Evolutionary conservation across 2,888 invertebrate species (phyloP), one percentile per base, ranked within the genome.

Genomic region (Hypsopygia costalis): DNA sequence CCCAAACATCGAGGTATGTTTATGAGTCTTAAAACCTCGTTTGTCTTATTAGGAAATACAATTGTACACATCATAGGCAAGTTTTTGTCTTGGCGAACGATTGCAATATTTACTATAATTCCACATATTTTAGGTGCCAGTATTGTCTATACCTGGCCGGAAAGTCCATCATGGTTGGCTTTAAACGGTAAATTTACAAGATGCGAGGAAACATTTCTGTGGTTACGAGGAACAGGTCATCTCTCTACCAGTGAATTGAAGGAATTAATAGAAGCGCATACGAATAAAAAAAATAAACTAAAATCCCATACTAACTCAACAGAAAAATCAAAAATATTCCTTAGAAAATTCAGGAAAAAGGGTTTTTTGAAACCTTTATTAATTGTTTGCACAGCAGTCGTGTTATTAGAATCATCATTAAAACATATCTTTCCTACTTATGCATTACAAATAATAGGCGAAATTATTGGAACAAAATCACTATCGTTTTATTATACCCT

Each of bases 191-290:
- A 25, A 10, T 34, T 11, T 34, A 66, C 69, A 12, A 80, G 88
- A 44, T 91, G 91, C 0, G 75, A 85, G 44, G 54, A 69, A 4
- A 71, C 89, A 0, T 88, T 91, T 21, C 71, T 75, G 35, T 90
- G 81, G 71, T 78, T 90, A 37, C 69, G 91, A 37, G 91, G 90
- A 6, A 52, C 59, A 10, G 44, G 29, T 3, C 43, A 52, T 7
- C 41, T 49, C 11, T 42, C 59, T 0, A 41, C 22, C 11, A 46
- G 34, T 11, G 64, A 67, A 35, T 44, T 61, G 2, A 44, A 58
- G n/a, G 48, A 52, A 7, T 10, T 62, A 11, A 52, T 62, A 9
- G 44, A 32, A 25, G 54, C 54, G n/a, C 64, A 63, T 27, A 58
- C 46, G 41, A 42, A 47, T 8, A 43, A 44, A 30, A 12, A 36